Conservation (phyloP, 2,797 vertebrate species). For the Ctenosaura bakeri region DNA sequence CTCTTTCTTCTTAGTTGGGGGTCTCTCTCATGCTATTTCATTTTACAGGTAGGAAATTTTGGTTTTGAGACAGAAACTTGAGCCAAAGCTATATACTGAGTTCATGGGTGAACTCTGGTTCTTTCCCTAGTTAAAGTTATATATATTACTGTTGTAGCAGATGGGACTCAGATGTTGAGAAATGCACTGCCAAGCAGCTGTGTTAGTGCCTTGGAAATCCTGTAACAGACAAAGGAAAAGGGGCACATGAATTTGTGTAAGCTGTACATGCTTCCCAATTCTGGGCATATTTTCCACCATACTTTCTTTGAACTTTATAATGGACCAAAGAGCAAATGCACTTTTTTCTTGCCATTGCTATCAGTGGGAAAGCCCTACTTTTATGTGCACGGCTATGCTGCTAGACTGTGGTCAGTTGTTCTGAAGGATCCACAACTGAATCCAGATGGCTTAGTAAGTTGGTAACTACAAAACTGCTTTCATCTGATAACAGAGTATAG, state of each 20-base stretch:
- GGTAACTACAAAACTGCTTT: too few relatives aligned
- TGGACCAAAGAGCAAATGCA: background rate
- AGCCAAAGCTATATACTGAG: background rate
- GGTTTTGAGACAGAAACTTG: background rate
- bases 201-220: background rate
- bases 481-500: background rate
- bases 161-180: background rate
- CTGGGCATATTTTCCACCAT: background rate
- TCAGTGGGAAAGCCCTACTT: background rate
- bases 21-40: background rate
- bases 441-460: background rate
- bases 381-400: background rate
- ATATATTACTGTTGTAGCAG: background rate
- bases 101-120: background rate
- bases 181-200: background rate
- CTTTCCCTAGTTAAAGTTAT: background rate
- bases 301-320: background rate
- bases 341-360: background rate
- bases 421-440: background rate
- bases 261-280: background rate
- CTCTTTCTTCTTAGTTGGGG: background rate
- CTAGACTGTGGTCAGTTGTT: background rate
- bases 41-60: background rate
- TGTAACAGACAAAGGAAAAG: background rate
- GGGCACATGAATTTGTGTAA: background rate